phyloP scores from a whole-genome alignment of 2,113 vertebrate genomes.

The Sporophila hypoxantha region DNA sequence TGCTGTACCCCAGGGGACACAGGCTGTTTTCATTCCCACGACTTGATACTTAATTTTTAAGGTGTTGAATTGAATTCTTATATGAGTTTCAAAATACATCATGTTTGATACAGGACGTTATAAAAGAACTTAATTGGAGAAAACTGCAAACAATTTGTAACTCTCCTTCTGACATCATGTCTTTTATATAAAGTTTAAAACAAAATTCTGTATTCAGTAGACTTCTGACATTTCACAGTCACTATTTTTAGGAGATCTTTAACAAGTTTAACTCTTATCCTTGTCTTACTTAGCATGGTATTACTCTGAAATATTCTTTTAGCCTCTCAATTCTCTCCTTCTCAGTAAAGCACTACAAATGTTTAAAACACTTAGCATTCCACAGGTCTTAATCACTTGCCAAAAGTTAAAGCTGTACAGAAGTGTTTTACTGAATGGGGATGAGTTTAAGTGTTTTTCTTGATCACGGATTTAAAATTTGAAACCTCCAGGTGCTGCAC shows the following conservation, averaged over 20 bases:
- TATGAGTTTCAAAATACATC: not conserved
- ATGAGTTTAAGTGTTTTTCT: not conserved
- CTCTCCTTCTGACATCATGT: not conserved
- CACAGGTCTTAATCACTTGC: not conserved
- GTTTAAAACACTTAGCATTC: not conserved
- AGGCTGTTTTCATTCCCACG: not conserved
- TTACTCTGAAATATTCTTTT: not conserved
- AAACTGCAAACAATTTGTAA: not conserved
- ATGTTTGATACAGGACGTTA: not conserved
- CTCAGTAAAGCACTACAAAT: not conserved
- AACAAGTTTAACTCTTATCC: not conserved
- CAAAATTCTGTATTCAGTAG: not conserved
- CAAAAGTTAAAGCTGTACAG: not conserved
- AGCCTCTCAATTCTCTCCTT: not conserved
- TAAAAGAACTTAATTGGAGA: not conserved
- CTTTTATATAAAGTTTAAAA: not conserved
- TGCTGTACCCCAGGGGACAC: not conserved
- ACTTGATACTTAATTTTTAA: not conserved
- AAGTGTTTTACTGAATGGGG: not conserved
- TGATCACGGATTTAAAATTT: not conserved
- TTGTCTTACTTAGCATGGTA: not conserved
- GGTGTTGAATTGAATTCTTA: not conserved
- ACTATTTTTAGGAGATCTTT: not conserved
- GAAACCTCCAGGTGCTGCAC: not conserved
- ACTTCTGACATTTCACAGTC: not conserved